These are phyloP conservation scores for Pantherophis alleghaniensis DNA, from an alignment of 2,797 vertebrate genomes.

Conservation along the genomic window DNA sequence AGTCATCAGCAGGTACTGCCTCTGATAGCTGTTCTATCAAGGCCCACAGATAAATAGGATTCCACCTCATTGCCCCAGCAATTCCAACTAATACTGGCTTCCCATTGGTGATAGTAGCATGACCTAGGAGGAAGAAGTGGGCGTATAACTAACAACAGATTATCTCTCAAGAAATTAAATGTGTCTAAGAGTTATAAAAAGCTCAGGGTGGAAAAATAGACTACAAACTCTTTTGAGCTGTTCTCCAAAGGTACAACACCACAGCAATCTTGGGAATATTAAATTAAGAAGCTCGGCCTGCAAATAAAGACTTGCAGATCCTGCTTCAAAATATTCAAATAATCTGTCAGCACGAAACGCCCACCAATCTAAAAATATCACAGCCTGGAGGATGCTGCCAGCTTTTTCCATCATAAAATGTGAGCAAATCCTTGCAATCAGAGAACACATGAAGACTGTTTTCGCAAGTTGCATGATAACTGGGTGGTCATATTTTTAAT, in stretches of 20 bases:
- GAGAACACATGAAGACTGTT: neutral
- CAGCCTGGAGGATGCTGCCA: neutral
- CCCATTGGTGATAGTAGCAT: neutral
- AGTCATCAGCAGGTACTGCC: neutral
- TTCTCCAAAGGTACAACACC: neutral
- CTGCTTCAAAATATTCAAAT: conserved; percentile 1
- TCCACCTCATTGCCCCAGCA: neutral
- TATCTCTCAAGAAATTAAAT: neutral
- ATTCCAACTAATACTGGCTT: neutral
- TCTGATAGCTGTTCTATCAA: neutral
- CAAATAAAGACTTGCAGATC: neutral
- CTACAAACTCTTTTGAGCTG: neutral
- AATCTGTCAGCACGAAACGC: neutral
- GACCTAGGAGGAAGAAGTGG: neutral
- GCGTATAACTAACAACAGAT: neutral
- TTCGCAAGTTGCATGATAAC: neutral
- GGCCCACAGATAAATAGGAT: neutral
- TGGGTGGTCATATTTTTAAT: neutral
- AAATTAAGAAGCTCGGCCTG: neutral
- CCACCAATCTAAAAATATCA: conserved; percentile 11
- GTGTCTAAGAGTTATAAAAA: neutral
- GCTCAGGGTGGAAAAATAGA: neutral
- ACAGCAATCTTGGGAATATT: neutral
- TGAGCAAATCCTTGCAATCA: neutral
- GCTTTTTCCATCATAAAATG: conserved; percentile 8